These are phyloP conservation scores for Nettapus auritus DNA, from an alignment of 2,113 vertebrate species.

Conservation along the genomic window DNA sequence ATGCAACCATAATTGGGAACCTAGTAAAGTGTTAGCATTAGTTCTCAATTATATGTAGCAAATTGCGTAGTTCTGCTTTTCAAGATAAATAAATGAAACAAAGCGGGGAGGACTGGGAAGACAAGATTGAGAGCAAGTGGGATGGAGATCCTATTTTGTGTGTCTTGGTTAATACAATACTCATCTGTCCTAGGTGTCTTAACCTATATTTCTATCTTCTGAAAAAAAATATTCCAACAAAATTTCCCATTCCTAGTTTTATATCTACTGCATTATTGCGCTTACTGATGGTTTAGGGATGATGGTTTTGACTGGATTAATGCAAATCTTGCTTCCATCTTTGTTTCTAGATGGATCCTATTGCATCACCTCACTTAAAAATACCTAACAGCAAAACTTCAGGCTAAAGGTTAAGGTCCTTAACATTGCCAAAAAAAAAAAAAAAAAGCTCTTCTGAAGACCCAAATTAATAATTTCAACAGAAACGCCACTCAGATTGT, in stretches of 20 bases:
- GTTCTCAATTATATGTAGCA: background rate
- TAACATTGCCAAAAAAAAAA: background rate
- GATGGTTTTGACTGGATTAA: background rate
- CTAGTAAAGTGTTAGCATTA: background rate
- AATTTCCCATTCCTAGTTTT: background rate
- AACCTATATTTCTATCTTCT: background rate
- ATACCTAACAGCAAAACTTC: background rate
- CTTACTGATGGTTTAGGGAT: background rate
- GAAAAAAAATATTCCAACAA: background rate
- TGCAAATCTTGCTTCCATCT: background rate
- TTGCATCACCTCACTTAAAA: background rate
- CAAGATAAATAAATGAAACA: background rate
- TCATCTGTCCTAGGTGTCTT: background rate
- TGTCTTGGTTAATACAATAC: background rate
- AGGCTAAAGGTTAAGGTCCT: background rate
- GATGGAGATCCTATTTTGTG: background rate
- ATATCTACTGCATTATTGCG: background rate
- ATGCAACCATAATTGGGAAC: background rate
- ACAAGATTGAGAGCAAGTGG: background rate
- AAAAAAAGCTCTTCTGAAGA: background rate
- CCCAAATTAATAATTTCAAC: background rate
- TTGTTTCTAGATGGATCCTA: background rate
- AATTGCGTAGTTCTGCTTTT: background rate
- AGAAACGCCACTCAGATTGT: background rate
- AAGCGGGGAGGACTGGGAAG: rapidly evolving